Evolutionary conservation across 2,113 vertebrate genomes (phyloP).

Genomic region (Python bivittatus): DNA sequence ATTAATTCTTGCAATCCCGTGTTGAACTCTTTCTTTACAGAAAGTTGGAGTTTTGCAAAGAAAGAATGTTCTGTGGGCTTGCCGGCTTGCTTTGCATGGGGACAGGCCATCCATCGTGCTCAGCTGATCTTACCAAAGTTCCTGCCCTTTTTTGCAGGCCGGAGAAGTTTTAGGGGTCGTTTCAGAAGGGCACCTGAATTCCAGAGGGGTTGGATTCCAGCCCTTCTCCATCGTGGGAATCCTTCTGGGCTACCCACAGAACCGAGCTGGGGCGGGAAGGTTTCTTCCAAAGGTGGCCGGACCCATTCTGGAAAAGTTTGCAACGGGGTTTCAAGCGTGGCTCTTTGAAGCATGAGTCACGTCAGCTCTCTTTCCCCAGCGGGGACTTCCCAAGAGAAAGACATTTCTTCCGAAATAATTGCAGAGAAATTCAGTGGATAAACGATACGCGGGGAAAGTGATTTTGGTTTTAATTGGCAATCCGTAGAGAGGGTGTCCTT

Average conservation of each 20-base stretch:
- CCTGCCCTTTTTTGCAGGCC: background rate
- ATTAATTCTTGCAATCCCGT: background rate
- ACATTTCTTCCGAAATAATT: background rate
- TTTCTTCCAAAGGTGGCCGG: background rate
- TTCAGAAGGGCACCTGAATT: conserved; percentile 1
- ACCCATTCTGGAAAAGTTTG: background rate
- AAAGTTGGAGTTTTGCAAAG: background rate
- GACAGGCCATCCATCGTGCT: background rate
- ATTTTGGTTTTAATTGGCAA: background rate
- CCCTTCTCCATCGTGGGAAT: background rate
- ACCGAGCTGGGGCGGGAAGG: too few relatives aligned
- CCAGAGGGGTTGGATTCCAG: background rate
- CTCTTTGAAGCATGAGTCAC: background rate
- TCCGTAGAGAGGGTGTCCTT: background rate
- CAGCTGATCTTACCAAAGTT: background rate
- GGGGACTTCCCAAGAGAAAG: background rate
- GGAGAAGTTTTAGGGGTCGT: background rate
- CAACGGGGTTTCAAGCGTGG: background rate
- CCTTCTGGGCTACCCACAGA: background rate
- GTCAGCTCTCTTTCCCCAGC: background rate
- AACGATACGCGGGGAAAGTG: background rate
- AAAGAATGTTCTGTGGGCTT: background rate
- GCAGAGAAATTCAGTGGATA: background rate
- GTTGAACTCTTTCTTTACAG: background rate
- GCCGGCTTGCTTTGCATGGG: background rate